Evolutionary conservation across 2,888 invertebrate species (phyloP), one percentile per base, ranked within the genome.

Genomic region (Deilephila porcellus): DNA sequence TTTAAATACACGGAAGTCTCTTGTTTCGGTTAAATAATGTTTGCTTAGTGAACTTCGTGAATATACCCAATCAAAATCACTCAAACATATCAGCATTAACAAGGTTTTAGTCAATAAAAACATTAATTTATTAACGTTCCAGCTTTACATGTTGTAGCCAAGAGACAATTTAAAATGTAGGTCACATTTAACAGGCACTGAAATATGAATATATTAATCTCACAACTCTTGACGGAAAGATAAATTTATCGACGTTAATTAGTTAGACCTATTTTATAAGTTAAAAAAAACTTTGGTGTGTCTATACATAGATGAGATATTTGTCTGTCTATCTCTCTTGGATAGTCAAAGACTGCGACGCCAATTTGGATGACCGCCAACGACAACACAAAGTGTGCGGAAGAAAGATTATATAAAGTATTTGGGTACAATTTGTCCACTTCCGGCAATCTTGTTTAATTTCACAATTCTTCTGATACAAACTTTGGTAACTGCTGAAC

Each of bases 331-430:
- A 73, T 45, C 64, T 73, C 71, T 73, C 63, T 71, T 71, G 11
- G 73, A 62, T 59, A 71, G 73, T 53, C 37, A 64, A 73, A 64
- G 71, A 56, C 64, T 60, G 72, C 73, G 75, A 75, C 86, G 91
- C 90, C 90, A 90, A 91, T 85, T 88, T 91, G 91, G 91, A 88
- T 80, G 81, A 78, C 74, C 77, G 90, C 91, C 90, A 91, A 86
- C 76, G 78, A 83, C 81, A 80, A 81, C 80, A 86, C 78, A 82
- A 79, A 79, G 79, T 80, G 80, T 80, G 78, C 76, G 79, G 80
- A 83, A 86, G 84, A 76, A 77, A 77, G 80, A 78, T 76, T 75
- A 71, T 72, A 76, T 73, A 76, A 75, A 77, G 76, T 76, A 71
- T 71, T 75, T 76, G 70, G 75, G 74, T 76, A 76, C 74, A 74